These are phyloP conservation scores for Rhynchophorus ferrugineus DNA, from an alignment of 1,140 invertebrate species.

Conservation along the genomic window DNA sequence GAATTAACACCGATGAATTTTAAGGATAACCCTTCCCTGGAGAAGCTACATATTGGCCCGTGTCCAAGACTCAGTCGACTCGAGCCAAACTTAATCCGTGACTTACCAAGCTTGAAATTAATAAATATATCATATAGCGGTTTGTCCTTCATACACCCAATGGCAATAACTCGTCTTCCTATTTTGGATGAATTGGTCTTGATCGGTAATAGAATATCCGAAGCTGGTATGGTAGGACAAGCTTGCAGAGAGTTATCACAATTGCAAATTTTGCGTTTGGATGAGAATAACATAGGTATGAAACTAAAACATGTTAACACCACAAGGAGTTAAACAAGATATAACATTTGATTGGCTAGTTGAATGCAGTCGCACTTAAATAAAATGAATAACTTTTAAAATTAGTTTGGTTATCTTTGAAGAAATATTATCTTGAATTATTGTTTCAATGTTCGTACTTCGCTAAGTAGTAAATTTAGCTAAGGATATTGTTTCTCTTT, in stretches of 20 bases:
- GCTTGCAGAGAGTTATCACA: slow-evolving; percentile 65
- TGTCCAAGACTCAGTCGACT: slow-evolving; percentile 56
- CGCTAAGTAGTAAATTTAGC: no score
- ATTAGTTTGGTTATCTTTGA: slow-evolving; percentile 35
- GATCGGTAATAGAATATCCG: slow-evolving; percentile 61
- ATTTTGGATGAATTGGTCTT: slow-evolving; percentile 63
- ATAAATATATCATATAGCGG: slow-evolving; percentile 73
- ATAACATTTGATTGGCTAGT: no score
- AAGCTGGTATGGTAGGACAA: slow-evolving; percentile 70
- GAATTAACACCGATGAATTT: slow-evolving; percentile 67
- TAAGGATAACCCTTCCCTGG: slow-evolving; percentile 60
- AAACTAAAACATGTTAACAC: no score
- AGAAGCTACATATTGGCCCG: slow-evolving; percentile 66
- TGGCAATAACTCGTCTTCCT: slow-evolving; percentile 63
- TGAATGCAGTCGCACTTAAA: no score
- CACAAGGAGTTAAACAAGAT: no score
- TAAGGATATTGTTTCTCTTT: no score
- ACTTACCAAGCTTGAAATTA: slow-evolving; percentile 61
- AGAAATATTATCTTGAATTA: background rate
- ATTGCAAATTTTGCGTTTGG: slow-evolving; percentile 53
- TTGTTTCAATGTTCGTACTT: no score
- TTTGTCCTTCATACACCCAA: slow-evolving; percentile 69
- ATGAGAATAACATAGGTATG: slow-evolving; percentile 16
- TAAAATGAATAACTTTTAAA: background rate
- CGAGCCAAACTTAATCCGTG: slow-evolving; percentile 65